These are phyloP conservation scores for Lycocorax pyrrhopterus DNA, from an alignment of 2,113 vertebrate genomes.

Conservation along the genomic window DNA sequence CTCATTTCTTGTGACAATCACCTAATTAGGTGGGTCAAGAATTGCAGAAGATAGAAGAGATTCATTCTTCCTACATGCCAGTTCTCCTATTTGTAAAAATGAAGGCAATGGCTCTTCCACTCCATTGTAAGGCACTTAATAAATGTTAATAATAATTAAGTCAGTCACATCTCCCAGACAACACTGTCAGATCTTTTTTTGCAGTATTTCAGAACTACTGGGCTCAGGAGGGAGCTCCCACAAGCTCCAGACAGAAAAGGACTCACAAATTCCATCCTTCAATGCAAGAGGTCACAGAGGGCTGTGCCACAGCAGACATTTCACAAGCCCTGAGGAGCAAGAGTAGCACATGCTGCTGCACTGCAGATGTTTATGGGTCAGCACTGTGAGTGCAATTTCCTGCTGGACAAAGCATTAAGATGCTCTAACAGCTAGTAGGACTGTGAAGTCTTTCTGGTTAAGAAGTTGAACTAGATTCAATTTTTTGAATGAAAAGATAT, in stretches of 20 bases:
- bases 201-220: background rate
- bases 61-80: background rate
- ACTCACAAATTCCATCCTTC: background rate
- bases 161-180: background rate
- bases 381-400: background rate
- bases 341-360: background rate
- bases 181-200: background rate
- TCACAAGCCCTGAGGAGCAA: background rate
- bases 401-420: conserved; percentile 2
- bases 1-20: conserved; percentile 15
- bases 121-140: conserved; percentile 7
- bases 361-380: background rate
- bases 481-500: background rate
- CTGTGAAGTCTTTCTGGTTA: background rate
- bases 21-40: conserved; percentile 45
- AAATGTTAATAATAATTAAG: conserved; percentile 18
- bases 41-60: conserved; percentile 19
- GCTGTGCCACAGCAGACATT: conserved; percentile 2
- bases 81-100: background rate
- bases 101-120: background rate
- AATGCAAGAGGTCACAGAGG: conserved; percentile 43
- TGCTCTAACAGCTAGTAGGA: background rate
- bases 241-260: background rate
- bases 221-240: background rate
- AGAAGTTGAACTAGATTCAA: conserved; percentile 30